Base-by-base conservation (phyloP, 1,140 invertebrate genomes). In the Heliconius melpomene region DNA sequence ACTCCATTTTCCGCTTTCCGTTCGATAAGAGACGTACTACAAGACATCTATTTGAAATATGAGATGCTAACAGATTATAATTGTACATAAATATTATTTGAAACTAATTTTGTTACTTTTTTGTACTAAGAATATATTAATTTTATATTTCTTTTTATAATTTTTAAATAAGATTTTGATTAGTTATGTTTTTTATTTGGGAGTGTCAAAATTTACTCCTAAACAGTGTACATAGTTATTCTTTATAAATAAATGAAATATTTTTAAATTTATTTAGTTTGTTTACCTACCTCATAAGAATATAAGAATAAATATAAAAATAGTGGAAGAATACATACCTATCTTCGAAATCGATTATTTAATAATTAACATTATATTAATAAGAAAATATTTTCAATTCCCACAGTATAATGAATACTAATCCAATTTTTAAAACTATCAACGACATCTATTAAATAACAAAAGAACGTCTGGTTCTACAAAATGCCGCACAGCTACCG, bases 41-140 rank as follows among this genome's bases (percentile, higher is more conserved):
- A 11, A 46, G 40, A 13, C 0, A 46, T 46, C 11, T 46, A 13
- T 46, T 46, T 11, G 9, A 13, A 46, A 46, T 46, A 13, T 46
- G 40, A 46, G 8, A 46, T 46, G 11, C 40, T 18, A 52, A 16
- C 50, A 52, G 1, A 52, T 52, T 52, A 5, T 52, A 52, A 52
- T 52, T 52, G 50, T 52, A 52, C 50, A 57, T 57, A 57, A 57
- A 20, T 57, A 57, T 57, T 57, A n/a, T 57, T 57, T 7, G n/a
- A 57, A 57, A 57, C n/a, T 57, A 57, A n/a, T 57, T 9, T 57
- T 57, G 54, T 57, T 57, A 57, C 54, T 57, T 57, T 57, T 57
- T n/a, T 16, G n/a, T 8, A 57, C 54, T 57, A 57, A 54, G n/a
- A 54, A 54, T 1, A 54, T 20, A 52, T 52, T 52, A 52, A 52